Percentiles rank a stretch among this genome's conserved stretches.
These are phyloP conservation scores for Pteropus rufus DNA, from an alignment of 2,797 vertebrate species.

Conservation along the genomic window DNA sequence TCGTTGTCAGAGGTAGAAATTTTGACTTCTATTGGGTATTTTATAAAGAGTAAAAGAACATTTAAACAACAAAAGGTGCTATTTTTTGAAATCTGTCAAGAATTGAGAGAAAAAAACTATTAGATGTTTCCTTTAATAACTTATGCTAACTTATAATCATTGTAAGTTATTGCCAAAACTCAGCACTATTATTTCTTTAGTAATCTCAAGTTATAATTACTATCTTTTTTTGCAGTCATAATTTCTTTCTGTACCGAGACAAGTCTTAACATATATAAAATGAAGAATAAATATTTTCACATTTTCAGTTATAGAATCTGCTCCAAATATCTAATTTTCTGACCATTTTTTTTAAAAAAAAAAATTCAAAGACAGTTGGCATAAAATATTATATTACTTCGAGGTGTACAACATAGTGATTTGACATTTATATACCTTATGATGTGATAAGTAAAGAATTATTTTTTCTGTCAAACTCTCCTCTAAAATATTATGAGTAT, in stretches of 20 bases:
- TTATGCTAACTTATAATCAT: not conserved
- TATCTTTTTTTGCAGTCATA: not conserved
- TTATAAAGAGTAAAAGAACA: slow-evolving; percentile 48
- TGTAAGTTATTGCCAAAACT: not conserved
- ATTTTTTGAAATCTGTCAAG: slow-evolving; percentile 54
- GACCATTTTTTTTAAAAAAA: not conserved
- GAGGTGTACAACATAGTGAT: not conserved
- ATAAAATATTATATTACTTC: not conserved
- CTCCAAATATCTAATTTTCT: not conserved
- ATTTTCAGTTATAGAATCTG: not conserved
- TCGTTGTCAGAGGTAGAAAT: slow-evolving; percentile 61
- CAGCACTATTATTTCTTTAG: not conserved
- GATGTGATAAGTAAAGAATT: not conserved
- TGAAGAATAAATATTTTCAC: not conserved
- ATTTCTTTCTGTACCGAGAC: not conserved
- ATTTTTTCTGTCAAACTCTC: not conserved
- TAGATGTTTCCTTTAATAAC: not conserved
- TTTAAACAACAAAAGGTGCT: slow-evolving; percentile 55
- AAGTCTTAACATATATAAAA: not conserved
- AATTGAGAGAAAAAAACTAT: not conserved
- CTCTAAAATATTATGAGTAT: not conserved
- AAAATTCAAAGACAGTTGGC: not conserved
- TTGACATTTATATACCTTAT: not conserved
- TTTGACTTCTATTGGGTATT: slow-evolving; percentile 52
- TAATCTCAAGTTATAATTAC: not conserved